These are phyloP conservation scores for Chauna torquata DNA, from an alignment of 2,113 vertebrate genomes.

Conservation along the genomic window DNA sequence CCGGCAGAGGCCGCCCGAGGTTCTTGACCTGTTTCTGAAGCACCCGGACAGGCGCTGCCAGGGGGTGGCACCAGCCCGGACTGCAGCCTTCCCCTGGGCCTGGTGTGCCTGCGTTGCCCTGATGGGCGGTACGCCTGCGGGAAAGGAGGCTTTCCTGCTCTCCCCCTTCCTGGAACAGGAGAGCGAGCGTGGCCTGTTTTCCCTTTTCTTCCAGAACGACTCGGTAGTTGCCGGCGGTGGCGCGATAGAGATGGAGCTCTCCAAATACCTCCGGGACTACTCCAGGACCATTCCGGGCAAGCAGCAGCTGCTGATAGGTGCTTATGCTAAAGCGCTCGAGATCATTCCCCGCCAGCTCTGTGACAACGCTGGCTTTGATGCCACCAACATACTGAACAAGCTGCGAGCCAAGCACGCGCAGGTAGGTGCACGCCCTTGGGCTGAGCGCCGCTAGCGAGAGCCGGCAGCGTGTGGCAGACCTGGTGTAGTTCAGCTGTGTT, in stretches of 20 bases:
- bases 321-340: slow-evolving; percentile 96
- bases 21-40: neutral
- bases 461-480: rapidly evolving
- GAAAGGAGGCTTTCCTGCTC: neutral
- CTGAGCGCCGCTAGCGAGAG: rapidly evolving
- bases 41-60: neutral
- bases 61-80: neutral
- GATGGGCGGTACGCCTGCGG: rapidly evolving
- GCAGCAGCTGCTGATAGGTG: slow-evolving; percentile 95
- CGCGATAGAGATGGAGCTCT: slow-evolving; percentile 98
- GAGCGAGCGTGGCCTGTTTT: neutral
- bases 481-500: neutral
- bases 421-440: slow-evolving; percentile 70
- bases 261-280: slow-evolving; percentile 92
- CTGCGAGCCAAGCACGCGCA: slow-evolving; percentile 95
- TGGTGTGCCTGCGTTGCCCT: neutral
- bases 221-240: slow-evolving; percentile 93
- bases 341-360: slow-evolving; percentile 97
- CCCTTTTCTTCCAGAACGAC: slow-evolving; percentile 83
- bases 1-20: neutral
- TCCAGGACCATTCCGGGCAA: slow-evolving; percentile 97
- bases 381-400: slow-evolving; percentile 98
- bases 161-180: too few relatives aligned
- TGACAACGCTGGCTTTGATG: slow-evolving; percentile 98
- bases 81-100: rapidly evolving